Percentiles rank a stretch among this genome's conserved stretches.
Conservation (phyloP, 2,113 vertebrate species). For the crab-eating macaque (Macaca fascicularis) region T2T-MFA8v1.1 NC_088388.1:85721001-85721500, state of each 20-base stretch:
- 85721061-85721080: neutral
- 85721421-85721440: too few relatives aligned
- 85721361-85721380: neutral
- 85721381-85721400: neutral
- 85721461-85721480: too few relatives aligned
- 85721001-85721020: neutral
- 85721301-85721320: too few relatives aligned
- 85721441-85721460: too few relatives aligned
- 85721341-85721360: neutral
- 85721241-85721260: neutral
- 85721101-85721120: neutral
- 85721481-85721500: too few relatives aligned
- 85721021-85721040: neutral
- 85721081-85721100: slow-evolving; percentile 7
- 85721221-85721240: neutral
- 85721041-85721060: neutral
- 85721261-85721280: neutral
- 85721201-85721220: neutral
- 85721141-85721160: neutral
- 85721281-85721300: too few relatives aligned
- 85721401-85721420: too few relatives aligned
- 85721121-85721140: neutral
- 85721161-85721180: neutral
- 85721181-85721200: neutral
- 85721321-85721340: neutral